These are phyloP conservation scores for Eupsittula cactorum DNA, from an alignment of 2,113 vertebrate genomes.

Conservation along the genomic window DNA sequence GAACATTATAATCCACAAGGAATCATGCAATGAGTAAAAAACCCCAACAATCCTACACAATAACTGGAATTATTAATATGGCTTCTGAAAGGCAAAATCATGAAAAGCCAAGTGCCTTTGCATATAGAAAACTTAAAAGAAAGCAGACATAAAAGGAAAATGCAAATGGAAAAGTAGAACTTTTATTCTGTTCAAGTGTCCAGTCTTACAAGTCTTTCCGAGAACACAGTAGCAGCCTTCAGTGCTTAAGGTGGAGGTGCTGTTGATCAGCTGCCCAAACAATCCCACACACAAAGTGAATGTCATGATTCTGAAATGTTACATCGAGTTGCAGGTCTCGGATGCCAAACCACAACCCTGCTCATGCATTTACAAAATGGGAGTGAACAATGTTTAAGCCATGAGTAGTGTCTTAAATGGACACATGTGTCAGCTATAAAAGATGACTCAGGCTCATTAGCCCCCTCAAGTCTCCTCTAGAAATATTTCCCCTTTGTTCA, in stretches of 20 bases:
- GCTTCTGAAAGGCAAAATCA: background rate
- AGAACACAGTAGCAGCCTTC: constrained; percentile 26
- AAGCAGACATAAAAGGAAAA: constrained; percentile 3
- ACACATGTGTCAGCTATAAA: background rate
- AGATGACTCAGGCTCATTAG: constrained; percentile 28
- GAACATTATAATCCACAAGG: background rate
- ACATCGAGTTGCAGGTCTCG: background rate
- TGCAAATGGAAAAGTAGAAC: constrained; percentile 14
- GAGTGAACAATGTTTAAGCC: constrained; percentile 2
- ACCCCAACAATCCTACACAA: background rate
- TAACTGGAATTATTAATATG: background rate
- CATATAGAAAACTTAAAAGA: background rate
- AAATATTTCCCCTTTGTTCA: background rate
- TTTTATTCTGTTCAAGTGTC: constrained; percentile 58
- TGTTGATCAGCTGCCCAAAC: constrained; percentile 26
- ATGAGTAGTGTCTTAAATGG: constrained; percentile 11
- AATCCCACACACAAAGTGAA: background rate
- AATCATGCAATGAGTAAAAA: background rate
- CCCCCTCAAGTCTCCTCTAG: background rate
- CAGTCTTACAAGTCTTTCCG: constrained; percentile 30
- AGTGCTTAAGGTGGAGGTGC: constrained; percentile 8
- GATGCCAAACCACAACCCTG: constrained; percentile 42
- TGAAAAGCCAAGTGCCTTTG: background rate
- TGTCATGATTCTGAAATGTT: background rate
- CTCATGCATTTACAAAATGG: background rate